A percentile compares a stretch with the other conserved stretches of the same genome.
Conservation (phyloP, 2,113 vertebrate genomes). For the Ibidorhyncha struthersii region DNA sequence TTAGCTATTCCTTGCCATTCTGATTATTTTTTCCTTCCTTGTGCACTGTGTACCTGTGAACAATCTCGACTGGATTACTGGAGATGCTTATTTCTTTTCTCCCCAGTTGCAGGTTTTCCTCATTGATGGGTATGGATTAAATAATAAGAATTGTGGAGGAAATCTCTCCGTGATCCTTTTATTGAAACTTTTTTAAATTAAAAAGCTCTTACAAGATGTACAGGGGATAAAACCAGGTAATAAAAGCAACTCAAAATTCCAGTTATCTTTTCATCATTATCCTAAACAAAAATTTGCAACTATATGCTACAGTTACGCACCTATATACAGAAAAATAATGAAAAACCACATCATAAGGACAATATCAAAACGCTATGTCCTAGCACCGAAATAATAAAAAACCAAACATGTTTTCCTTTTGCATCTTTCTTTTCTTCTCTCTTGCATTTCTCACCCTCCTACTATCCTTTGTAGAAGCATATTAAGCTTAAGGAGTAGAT, state of each 20-base stretch:
- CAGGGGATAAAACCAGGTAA: background rate
- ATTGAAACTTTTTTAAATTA: background rate
- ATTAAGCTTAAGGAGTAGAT: background rate
- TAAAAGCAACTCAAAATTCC: background rate
- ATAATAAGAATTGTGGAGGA: background rate
- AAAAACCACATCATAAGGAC: background rate
- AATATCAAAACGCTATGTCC: background rate
- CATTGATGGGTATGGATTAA: background rate
- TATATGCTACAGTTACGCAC: background rate
- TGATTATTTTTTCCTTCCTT: background rate
- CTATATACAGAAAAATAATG: background rate
- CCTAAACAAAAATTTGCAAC: background rate
- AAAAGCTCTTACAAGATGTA: background rate
- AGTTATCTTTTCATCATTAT: background rate
- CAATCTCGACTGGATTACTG: background rate
- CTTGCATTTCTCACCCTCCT: background rate
- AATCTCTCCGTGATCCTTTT: background rate
- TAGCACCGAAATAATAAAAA: background rate
- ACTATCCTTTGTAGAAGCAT: background rate
- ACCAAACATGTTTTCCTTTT: background rate
- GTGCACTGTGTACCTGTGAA: background rate
- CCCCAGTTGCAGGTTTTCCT: background rate
- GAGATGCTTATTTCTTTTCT: constrained; percentile 2
- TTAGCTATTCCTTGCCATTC: background rate
- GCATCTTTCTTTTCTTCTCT: background rate